Base-by-base conservation (phyloP, 2,797 vertebrate genomes). In the Takifugu rubripes region DNA sequence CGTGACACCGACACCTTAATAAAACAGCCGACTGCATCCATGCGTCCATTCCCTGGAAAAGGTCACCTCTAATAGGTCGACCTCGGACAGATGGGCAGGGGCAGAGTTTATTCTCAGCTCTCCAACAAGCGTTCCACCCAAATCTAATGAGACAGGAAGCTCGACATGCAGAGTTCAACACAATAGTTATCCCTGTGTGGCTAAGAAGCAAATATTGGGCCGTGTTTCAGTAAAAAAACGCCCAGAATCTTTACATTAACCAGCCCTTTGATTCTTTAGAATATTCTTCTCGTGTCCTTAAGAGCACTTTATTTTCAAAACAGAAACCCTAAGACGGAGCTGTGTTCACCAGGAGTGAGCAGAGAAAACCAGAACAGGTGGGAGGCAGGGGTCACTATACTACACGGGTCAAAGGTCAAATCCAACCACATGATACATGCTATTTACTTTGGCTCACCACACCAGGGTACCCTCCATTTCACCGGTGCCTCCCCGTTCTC, bases 31-130 rank as follows among this genome's bases (percentile, higher is more conserved):
- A 77, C 44, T 58, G 75, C 82, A 72, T 69, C 87, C 83, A 75
- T 81, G 84, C 78, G 66, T 80, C 59, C 66, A 74, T 66, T 31
- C 57, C 26, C 62, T 73, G 42, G 76, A 85, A 63, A 62, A 77
- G 88, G 87, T 89, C 85, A 83, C 73, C 74, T 80, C 84, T 77
- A 84, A 89, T 77, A 58, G 84, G 82, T 90, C 84, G 77, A 59
- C 77, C 73, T 78, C 36, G 64, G 72, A 86, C 85, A 85, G 84
- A 84, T 84, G 84, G 84, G 74, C 78, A 72, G 1, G 56, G 68
- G 61, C 73, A 14, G 36, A 14, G 36, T 14, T 40, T 5, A 14
- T 14, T 5, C 36, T 40, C 36, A 14, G 36, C 36, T 14, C 12
- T 40, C 36, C 36, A 14, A 40, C 36, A 40, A 5, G 36, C 6